Conservation (phyloP, 2,888 invertebrate species). For the Syrphus vitripennis region DNA sequence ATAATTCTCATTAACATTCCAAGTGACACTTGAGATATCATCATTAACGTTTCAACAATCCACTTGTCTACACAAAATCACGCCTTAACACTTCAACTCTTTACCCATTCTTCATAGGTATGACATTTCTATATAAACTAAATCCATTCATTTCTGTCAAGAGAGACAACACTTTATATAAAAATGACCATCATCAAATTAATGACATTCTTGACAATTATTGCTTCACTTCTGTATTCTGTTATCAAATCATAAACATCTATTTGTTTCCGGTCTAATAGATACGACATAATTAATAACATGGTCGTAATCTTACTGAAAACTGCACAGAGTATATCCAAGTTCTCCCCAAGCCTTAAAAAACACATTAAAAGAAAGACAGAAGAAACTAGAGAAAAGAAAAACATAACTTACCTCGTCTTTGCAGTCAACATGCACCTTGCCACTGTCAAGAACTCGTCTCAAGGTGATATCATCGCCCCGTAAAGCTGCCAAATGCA, state of each 20-base stretch:
- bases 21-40: slow-evolving; percentile 20
- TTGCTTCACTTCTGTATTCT: slow-evolving; percentile 16
- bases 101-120: neutral
- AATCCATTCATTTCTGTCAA: neutral
- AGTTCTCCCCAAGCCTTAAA: neutral
- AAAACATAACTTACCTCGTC: slow-evolving; percentile 87
- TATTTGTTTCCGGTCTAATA: slow-evolving; percentile 14
- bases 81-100: slow-evolving; percentile 13
- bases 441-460: slow-evolving; percentile 93
- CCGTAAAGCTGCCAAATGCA: slow-evolving; percentile 93
- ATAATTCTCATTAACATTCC: slow-evolving; percentile 26
- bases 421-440: slow-evolving; percentile 96
- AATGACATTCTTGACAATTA: slow-evolving; percentile 29
- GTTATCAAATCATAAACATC: slow-evolving; percentile 17
- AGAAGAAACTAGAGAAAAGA: neutral
- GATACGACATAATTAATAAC: slow-evolving; percentile 24
- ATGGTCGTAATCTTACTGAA: slow-evolving; percentile 1
- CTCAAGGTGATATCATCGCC: slow-evolving; percentile 91
- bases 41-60: too few relatives aligned
- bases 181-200: slow-evolving; percentile 43
- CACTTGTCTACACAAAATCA: neutral
- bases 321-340: neutral
- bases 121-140: neutral
- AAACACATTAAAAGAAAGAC: neutral
- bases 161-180: neutral